Conservation (phyloP, 2,113 vertebrate genomes). For the Ovis canadensis region DNA sequence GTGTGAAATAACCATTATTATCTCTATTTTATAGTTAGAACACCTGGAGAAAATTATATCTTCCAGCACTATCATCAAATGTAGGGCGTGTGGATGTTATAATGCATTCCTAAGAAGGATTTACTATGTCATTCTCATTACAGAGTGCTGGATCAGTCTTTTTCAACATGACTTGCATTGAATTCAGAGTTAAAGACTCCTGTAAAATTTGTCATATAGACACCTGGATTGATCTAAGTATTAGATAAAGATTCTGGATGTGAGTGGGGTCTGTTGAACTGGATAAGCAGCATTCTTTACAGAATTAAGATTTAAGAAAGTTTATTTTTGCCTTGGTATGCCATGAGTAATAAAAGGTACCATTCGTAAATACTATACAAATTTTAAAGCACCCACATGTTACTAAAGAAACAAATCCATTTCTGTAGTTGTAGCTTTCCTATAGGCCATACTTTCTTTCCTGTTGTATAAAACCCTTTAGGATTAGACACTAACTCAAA, state of each 20-base stretch:
- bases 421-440: not conserved
- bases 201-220: not conserved
- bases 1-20: not conserved
- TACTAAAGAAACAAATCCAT: not conserved
- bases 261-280: not conserved
- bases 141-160: not conserved
- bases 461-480: not conserved
- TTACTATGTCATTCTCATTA: not conserved
- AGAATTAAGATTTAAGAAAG: not conserved
- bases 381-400: not conserved
- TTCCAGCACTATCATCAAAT: not conserved
- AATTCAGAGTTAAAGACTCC: not conserved
- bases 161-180: not conserved
- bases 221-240: not conserved
- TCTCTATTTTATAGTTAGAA: not conserved
- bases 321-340: not conserved
- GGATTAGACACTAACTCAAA: not conserved
- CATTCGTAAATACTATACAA: conserved; percentile 9
- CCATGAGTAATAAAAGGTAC: not conserved
- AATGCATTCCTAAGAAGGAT: not conserved
- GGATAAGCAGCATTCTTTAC: not conserved
- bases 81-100: not conserved
- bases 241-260: not conserved
- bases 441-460: not conserved
- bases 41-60: not conserved